phyloP scores from a whole-genome alignment of 2,888 invertebrate genomes.

The Pyralis farinalis region DNA sequence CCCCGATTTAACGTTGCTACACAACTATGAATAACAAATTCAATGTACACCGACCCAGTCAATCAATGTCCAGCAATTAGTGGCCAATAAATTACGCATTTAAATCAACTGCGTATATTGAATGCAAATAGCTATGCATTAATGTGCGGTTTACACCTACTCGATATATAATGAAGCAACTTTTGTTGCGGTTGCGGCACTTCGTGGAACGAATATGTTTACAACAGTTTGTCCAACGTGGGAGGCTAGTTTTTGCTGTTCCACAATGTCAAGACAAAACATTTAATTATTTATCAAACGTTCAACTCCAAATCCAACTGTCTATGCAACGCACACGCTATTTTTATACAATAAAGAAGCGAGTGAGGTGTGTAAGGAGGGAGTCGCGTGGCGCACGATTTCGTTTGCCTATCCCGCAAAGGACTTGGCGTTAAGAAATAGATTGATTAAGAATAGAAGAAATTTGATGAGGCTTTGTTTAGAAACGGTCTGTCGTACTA shows the following conservation, averaged over 20 bases:
- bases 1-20: too few species aligned
- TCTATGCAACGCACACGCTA: too few species aligned
- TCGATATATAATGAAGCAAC: not conserved
- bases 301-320: slow-evolving; percentile 1
- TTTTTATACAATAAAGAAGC: too few species aligned
- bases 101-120: not conserved
- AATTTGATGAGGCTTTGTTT: too few species aligned
- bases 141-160: slow-evolving; percentile 6
- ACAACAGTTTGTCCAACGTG: not conserved
- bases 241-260: slow-evolving; percentile 3
- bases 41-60: not conserved
- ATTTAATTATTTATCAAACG: slow-evolving; percentile 5
- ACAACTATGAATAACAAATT: too few species aligned
- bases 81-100: slow-evolving; percentile 4
- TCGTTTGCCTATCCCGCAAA: too few species aligned
- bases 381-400: too few species aligned
- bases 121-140: slow-evolving; percentile 6
- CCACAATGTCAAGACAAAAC: not conserved
- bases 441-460: too few species aligned
- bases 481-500: too few species aligned
- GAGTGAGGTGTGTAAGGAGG: too few species aligned
- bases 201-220: slow-evolving; percentile 7
- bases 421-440: too few species aligned
- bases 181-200: slow-evolving; percentile 1
- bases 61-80: slow-evolving; percentile 6